These are phyloP conservation scores for Mormyrops boulengeri DNA, from an alignment of 2,797 vertebrate genomes.

Conservation along the genomic window DNA sequence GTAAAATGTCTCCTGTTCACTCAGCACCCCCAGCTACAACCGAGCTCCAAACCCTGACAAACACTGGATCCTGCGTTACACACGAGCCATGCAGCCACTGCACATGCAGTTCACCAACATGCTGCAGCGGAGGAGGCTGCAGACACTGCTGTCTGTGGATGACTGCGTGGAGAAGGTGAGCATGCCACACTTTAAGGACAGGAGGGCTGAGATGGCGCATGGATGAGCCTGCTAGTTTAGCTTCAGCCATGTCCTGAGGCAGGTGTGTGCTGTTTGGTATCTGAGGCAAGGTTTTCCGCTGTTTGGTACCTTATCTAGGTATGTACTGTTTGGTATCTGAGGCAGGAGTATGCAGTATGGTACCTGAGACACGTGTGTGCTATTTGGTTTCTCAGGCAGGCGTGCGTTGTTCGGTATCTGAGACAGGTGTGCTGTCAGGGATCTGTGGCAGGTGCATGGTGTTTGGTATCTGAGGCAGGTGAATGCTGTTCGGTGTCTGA, in stretches of 20 bases:
- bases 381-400: not conserved
- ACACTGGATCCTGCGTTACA: conserved; percentile 98
- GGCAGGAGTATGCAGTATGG: not conserved
- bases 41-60: conserved; percentile 93
- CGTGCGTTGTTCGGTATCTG: not conserved
- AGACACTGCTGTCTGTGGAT: conserved; percentile 93
- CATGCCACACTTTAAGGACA: not conserved
- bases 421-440: not conserved
- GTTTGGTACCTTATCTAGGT: not conserved
- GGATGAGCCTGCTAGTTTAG: not conserved
- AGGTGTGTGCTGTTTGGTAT: not conserved
- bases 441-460: not conserved
- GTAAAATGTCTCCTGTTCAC: not conserved
- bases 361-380: not conserved
- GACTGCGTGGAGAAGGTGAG: conserved; percentile 88
- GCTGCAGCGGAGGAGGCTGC: conserved; percentile 87
- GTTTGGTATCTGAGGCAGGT: not conserved
- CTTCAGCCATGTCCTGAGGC: not conserved
- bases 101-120: conserved; percentile 99
- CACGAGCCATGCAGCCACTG: conserved; percentile 91
- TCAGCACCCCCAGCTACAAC: conserved; percentile 94
- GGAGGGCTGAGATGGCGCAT: not conserved
- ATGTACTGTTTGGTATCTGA: not conserved
- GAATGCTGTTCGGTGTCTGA: not conserved
- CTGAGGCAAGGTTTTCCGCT: not conserved